These are phyloP conservation scores for Podotricha telesiphe DNA, from an alignment of 2,888 invertebrate species.

Conservation along the genomic window DNA sequence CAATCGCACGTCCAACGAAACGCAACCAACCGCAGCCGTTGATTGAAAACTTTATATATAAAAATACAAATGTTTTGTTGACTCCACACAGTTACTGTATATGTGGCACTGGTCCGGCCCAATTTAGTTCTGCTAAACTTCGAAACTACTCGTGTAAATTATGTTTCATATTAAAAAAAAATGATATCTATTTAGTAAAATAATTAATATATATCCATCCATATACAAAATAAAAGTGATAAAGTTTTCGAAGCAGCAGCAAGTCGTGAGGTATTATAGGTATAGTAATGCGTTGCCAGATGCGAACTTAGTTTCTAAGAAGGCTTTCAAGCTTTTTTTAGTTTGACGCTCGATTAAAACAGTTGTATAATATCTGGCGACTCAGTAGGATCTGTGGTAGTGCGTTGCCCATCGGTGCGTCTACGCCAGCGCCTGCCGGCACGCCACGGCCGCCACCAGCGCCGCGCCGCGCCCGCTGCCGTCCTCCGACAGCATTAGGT, in stretches of 20 bases:
- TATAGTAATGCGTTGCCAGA: slow-evolving; percentile 35
- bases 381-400: slow-evolving; percentile 5
- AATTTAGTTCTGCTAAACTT: slow-evolving; percentile 3
- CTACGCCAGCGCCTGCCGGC: slow-evolving; percentile 67
- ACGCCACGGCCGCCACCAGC: slow-evolving; percentile 96
- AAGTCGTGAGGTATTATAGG: slow-evolving; percentile 31
- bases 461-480: slow-evolving; percentile 99
- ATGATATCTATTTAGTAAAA: not conserved
- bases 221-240: slow-evolving; percentile 8
- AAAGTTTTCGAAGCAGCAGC: slow-evolving; percentile 19
- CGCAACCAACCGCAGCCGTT: not conserved
- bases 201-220: not conserved
- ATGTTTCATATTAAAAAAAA: not conserved
- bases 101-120: slow-evolving; percentile 8
- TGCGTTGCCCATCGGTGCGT: slow-evolving; percentile 19
- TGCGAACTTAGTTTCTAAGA: slow-evolving; percentile 6
- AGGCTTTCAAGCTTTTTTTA: not conserved
- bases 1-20: slow-evolving; percentile 18
- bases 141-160: not conserved
- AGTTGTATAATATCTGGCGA: slow-evolving; percentile 1
- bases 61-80: slow-evolving; percentile 23
- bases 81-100: slow-evolving; percentile 14
- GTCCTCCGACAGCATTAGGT: slow-evolving; percentile 97
- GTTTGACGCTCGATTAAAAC: not conserved
- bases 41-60: slow-evolving; percentile 16